Conservation (phyloP, 1,140 invertebrate genomes). For the Caenorhabditis latens region DNA sequence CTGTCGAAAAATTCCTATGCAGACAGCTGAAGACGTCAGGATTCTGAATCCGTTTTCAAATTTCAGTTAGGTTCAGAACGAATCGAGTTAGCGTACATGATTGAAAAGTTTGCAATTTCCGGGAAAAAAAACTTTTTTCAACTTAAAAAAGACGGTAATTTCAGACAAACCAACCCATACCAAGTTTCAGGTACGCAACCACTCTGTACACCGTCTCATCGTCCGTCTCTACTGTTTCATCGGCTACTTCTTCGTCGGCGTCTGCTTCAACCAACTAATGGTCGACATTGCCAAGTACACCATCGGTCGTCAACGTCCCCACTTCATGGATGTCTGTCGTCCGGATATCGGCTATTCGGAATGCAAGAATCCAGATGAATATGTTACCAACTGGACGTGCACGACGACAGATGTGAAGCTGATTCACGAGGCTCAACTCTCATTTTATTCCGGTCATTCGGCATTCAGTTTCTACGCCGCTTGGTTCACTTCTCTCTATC, state of each 20-base stretch:
- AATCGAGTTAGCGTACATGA: no score
- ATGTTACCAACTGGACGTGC: slow-evolving; percentile 79
- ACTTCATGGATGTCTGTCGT: slow-evolving; percentile 85
- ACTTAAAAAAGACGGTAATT: no score
- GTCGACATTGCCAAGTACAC: slow-evolving; percentile 87
- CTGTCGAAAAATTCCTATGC: no score
- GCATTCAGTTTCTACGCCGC: slow-evolving; percentile 77
- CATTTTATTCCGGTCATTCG: slow-evolving; percentile 76
- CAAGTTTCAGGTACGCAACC: slow-evolving; percentile 48
- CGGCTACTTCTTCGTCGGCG: slow-evolving; percentile 77
- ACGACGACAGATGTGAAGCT: slow-evolving; percentile 70
- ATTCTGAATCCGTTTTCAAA: no score
- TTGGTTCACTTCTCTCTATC: slow-evolving; percentile 74
- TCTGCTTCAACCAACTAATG: slow-evolving; percentile 78
- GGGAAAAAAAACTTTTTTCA: no score
- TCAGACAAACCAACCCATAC: background rate
- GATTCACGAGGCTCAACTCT: slow-evolving; percentile 73
- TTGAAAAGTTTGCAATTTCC: no score
- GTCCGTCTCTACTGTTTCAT: slow-evolving; percentile 76
- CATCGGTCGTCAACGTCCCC: slow-evolving; percentile 89
- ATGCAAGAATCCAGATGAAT: slow-evolving; percentile 67
- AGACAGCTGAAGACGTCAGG: no score
- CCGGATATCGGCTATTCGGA: slow-evolving; percentile 76
- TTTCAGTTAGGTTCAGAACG: no score
- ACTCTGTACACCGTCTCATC: slow-evolving; percentile 73